Conservation (phyloP, 2,113 vertebrate species). For the Apus apus region DNA sequence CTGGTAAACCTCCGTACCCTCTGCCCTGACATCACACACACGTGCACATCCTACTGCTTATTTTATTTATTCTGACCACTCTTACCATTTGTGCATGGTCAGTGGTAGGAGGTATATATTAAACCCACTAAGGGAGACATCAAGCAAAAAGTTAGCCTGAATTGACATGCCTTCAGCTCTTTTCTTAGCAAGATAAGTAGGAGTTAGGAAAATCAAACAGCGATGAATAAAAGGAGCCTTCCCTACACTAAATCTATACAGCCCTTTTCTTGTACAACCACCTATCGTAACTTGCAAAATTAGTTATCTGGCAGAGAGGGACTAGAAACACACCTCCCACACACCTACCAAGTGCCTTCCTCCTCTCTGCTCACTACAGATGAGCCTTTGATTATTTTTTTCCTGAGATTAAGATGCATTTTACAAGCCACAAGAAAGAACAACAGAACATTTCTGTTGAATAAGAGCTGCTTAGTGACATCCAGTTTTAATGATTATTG, state of each 20-base stretch:
- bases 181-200: neutral
- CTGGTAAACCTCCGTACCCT: neutral
- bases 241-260: neutral
- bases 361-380: neutral
- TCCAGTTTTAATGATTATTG: neutral
- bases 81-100: neutral
- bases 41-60: fast-evolving
- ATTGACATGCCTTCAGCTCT: neutral
- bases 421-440: neutral
- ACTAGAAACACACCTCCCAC: neutral
- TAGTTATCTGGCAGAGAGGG: neutral
- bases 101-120: neutral
- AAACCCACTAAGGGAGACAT: fast-evolving
- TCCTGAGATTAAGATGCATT: neutral
- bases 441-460: neutral
- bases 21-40: neutral
- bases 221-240: neutral
- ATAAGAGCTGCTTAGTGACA: neutral
- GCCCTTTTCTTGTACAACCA: neutral
- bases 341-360: neutral
- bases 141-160: neutral
- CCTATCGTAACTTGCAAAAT: neutral
- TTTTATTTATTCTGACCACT: neutral
- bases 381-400: neutral
- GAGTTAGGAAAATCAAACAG: neutral